Evolutionary conservation across 2,797 vertebrate species (phyloP), one percentile per base, ranked within the genome.

Genomic region (Helarctos malayanus): DNA sequence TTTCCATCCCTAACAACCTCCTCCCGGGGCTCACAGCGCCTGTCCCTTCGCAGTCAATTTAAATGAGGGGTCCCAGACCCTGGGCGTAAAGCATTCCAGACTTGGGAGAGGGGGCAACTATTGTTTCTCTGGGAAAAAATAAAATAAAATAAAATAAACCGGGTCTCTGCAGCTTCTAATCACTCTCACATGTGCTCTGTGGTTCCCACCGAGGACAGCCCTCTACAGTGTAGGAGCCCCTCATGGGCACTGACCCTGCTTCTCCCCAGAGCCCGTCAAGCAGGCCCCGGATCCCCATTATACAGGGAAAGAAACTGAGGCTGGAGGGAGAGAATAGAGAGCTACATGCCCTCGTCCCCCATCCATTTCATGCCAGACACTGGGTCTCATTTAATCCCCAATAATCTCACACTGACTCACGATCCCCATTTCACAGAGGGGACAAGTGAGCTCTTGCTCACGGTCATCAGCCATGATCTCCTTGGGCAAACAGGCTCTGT

Each of bases 1-100:
- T 99, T 98, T 98, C 99, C 98, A 98, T 98, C 99, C 98, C 98
- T 98, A 99, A 99, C 99, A 99, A 99, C 98, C 98, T 98, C 98
- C 97, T 98, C 98, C 98, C 97, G 68, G 97, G 98, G 98, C 98
- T 97, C 97, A 93, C 98, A 97, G 97, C 96, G 98, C 98, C 98
- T 99, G 98, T 97, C 98, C 98, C 98, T 99, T 99, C 99, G 98
- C 98, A 99, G 98, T 98, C 99, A 99, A 99, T 99, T 99, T 99
- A 99, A 98, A 98, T 99, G 99, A 99, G 99, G 99, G 98, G 99
- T 99, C 99, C 99, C 99, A 99, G 99, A 99, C 99, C 98, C 98
- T 95, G 97, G 97, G 98, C 97, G 98, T 99, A 99, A 99, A 99
- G 98, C 99, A 98, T 99, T 99, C 98, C 99, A 98, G 99, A 98